These are phyloP conservation scores for Hyphantria cunea DNA, from an alignment of 1,140 invertebrate species.

Conservation along the genomic window DNA sequence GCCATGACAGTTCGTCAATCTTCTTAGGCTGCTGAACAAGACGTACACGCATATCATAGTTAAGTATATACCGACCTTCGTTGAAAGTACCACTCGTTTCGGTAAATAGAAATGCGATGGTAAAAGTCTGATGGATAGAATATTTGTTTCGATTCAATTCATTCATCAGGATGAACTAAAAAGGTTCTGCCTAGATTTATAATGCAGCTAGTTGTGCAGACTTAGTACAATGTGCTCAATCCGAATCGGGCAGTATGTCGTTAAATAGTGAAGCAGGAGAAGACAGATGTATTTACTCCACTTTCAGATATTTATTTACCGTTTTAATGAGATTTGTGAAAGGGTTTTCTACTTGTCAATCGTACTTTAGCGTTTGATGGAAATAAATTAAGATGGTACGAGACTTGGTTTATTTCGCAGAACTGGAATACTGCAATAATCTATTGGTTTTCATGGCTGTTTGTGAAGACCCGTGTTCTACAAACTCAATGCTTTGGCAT, in stretches of 20 bases:
- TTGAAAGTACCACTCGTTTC: no score
- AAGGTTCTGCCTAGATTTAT: no score
- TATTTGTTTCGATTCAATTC: no score
- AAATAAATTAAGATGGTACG: neutral
- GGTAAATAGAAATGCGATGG: no score
- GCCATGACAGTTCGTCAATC: no score
- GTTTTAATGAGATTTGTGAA: slow-evolving; percentile 21
- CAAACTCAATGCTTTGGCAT: neutral
- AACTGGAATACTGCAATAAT: neutral
- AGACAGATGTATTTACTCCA: slow-evolving; percentile 16
- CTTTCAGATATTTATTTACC: slow-evolving; percentile 22
- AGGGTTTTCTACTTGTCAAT: slow-evolving; percentile 1
- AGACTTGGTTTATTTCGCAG: neutral
- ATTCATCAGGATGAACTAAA: no score
- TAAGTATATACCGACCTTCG: no score
- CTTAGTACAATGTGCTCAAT: neutral
- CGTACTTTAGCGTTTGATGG: slow-evolving; percentile 1
- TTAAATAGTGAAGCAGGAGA: neutral
- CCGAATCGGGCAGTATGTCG: no score
- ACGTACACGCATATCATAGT: no score
- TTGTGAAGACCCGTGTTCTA: neutral
- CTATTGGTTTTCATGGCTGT: neutral
- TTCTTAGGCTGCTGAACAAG: no score
- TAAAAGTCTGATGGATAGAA: no score
- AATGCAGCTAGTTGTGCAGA: neutral